These are phyloP conservation scores for Stenopsyche tienmushanensis DNA, from an alignment of 1,140 invertebrate genomes.

Conservation along the genomic window DNA sequence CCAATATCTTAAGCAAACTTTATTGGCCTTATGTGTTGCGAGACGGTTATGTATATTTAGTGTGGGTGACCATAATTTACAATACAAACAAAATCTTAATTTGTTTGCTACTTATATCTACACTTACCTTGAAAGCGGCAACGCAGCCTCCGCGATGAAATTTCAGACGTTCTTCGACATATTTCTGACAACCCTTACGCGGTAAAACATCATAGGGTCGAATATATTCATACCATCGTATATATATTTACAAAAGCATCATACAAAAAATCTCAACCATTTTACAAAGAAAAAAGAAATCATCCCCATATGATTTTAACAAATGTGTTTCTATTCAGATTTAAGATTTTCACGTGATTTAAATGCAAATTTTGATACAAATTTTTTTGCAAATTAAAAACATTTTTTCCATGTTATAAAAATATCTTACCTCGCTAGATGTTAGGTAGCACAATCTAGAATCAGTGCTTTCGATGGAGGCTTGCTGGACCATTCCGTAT, in stretches of 20 bases:
- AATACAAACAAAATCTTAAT: not conserved
- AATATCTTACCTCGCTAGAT: slow-evolving; percentile 87
- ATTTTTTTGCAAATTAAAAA: not conserved
- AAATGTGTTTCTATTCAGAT: not conserved
- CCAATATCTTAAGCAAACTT: not conserved
- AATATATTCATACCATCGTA: no score
- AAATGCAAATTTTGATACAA: not conserved
- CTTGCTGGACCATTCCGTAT: slow-evolving; percentile 87
- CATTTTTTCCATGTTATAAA: slow-evolving; percentile 5
- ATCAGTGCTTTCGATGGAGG: slow-evolving; percentile 90
- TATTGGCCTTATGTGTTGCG: not conserved
- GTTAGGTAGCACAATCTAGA: slow-evolving; percentile 91
- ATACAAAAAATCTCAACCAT: no score
- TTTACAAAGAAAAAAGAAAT: no score
- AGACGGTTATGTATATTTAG: not conserved
- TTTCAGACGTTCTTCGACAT: not conserved
- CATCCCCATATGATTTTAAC: no score
- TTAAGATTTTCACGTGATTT: not conserved
- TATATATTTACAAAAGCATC: not conserved
- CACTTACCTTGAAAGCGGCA: not conserved
- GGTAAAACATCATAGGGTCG: no score
- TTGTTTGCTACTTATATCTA: no score
- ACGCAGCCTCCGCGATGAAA: not conserved
- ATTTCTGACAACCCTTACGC: no score
- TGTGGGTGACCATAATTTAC: not conserved